Conservation (phyloP, 2,113 vertebrate species). For the Amblyopsis rosae region DNA sequence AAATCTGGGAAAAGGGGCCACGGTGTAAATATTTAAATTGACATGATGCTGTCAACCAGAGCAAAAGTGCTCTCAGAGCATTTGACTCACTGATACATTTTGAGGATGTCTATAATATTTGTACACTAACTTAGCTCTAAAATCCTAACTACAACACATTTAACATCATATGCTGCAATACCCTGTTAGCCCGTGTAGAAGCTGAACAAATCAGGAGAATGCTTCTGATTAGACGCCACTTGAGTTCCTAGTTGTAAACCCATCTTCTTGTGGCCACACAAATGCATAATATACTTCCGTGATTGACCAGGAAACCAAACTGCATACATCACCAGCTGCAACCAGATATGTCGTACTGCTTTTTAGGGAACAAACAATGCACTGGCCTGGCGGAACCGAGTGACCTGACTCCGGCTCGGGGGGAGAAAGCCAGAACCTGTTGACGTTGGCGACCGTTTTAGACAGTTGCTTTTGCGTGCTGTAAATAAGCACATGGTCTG, state of each 20-base stretch:
- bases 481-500: conserved; percentile 65
- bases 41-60: too few relatives aligned
- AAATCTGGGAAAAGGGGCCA: too few relatives aligned
- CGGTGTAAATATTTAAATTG: too few relatives aligned
- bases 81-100: too few relatives aligned
- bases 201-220: neutral
- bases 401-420: conserved; percentile 25
- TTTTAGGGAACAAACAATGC: conserved; percentile 63
- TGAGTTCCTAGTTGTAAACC: conserved; percentile 16
- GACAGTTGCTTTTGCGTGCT: conserved; percentile 52
- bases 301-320: conserved; percentile 35
- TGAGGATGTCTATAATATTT: too few relatives aligned
- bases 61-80: too few relatives aligned
- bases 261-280: conserved; percentile 46
- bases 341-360: conserved; percentile 58
- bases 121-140: too few relatives aligned
- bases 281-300: conserved; percentile 50
- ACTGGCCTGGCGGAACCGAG: conserved; percentile 27
- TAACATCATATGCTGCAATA: too few relatives aligned
- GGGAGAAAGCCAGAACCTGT: conserved; percentile 6
- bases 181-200: too few relatives aligned
- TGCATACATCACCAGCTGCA: conserved; percentile 58
- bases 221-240: neutral
- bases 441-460: conserved; percentile 27
- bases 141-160: too few relatives aligned